Conservation (phyloP, 1,140 invertebrate species). For the Atta colombica region DNA sequence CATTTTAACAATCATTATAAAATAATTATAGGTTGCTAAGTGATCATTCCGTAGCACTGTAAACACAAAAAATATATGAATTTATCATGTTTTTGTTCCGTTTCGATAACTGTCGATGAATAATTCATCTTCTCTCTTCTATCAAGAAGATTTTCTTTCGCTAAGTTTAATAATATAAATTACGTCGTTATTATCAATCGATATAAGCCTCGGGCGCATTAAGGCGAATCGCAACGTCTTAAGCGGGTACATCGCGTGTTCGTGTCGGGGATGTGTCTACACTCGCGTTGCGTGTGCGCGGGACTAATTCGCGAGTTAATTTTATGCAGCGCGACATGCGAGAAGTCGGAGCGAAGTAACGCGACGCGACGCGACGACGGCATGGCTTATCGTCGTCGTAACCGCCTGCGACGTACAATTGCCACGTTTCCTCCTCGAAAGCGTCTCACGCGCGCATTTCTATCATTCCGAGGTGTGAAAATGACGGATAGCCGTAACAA, state of each 20-base stretch:
- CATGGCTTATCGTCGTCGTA: constrained; percentile 50
- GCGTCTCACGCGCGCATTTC: constrained; percentile 66
- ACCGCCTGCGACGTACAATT: constrained; percentile 59
- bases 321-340: constrained; percentile 72
- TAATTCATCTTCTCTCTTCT: constrained; percentile 44
- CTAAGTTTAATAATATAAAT: neutral
- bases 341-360: constrained; percentile 39
- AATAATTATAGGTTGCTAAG: neutral
- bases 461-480: constrained; percentile 75
- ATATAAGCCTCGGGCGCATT: constrained; percentile 46
- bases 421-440: constrained; percentile 58
- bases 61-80: too few species aligned
- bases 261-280: constrained; percentile 25
- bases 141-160: constrained; percentile 9
- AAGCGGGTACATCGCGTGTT: constrained; percentile 11
- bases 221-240: constrained; percentile 3
- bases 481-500: constrained; percentile 73
- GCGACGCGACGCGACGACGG: constrained; percentile 17
- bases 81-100: constrained; percentile 18
- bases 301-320: constrained; percentile 69
- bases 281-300: constrained; percentile 51
- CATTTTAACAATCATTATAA: neutral
- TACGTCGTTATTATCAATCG: constrained; percentile 14
- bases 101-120: constrained; percentile 29
- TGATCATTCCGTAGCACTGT: neutral